phyloP scores from a whole-genome alignment of 2,888 invertebrate species.

The Gymnoscelis rufifasciata region DNA sequence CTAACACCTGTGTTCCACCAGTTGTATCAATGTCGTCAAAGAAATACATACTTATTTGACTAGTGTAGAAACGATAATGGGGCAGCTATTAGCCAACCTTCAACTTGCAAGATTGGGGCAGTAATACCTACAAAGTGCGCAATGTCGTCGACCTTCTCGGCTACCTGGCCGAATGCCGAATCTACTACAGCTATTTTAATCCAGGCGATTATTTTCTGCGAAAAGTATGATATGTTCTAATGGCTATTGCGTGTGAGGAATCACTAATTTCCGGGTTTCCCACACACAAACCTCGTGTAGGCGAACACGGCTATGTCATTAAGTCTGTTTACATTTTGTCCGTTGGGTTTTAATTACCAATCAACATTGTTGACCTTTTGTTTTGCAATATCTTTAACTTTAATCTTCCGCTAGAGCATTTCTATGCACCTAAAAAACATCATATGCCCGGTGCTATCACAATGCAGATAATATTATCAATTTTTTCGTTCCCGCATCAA shows the following conservation, averaged over 20 bases:
- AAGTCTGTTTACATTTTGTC: constrained; percentile 15
- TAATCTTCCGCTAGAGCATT: too few relatives aligned
- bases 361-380: neutral
- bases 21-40: constrained; percentile 7
- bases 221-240: constrained; percentile 16
- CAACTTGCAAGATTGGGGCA: constrained; percentile 19
- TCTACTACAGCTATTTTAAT: constrained; percentile 33
- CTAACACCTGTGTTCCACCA: constrained; percentile 18
- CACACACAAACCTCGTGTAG: constrained; percentile 39
- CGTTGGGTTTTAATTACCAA: constrained; percentile 4
- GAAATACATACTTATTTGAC: constrained; percentile 7
- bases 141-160: constrained; percentile 42
- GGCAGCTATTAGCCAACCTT: constrained; percentile 10
- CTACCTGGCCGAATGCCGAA: constrained; percentile 39
- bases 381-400: neutral
- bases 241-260: constrained; percentile 23
- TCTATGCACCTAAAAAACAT: too few relatives aligned
- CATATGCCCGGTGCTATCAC: too few relatives aligned
- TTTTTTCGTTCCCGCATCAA: constrained; percentile 1
- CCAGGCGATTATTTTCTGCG: constrained; percentile 29
- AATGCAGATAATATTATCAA: too few relatives aligned
- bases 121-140: constrained; percentile 25
- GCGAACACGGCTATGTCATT: constrained; percentile 23
- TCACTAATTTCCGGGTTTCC: constrained; percentile 46
- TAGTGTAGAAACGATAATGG: constrained; percentile 10